Evolutionary conservation across 2,113 vertebrate genomes (phyloP).

Genomic region (Aegithalos caudatus): DNA sequence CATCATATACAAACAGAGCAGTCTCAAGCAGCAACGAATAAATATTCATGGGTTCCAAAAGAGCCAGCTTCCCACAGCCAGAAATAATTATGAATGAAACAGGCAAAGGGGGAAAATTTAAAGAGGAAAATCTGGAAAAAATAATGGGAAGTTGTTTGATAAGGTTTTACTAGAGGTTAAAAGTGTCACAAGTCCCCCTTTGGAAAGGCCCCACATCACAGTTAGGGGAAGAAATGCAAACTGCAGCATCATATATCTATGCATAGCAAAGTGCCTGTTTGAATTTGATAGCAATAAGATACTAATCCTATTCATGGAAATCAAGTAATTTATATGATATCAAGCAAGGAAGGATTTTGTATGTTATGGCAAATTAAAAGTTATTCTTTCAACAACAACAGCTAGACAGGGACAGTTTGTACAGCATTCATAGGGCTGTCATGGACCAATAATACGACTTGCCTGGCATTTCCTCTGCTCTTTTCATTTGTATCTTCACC

Average conservation of each 20-base stretch:
- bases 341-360: background rate
- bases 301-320: background rate
- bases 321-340: background rate
- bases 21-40: background rate
- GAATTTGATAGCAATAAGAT: background rate
- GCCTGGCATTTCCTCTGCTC: background rate
- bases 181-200: background rate
- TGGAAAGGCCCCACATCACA: background rate
- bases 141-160: background rate
- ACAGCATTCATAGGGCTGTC: background rate
- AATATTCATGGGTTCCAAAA: conserved; percentile 15
- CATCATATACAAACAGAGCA: background rate
- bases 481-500: background rate
- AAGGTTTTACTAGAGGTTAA: background rate
- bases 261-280: background rate
- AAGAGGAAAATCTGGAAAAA: conserved; percentile 38
- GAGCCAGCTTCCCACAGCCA: background rate
- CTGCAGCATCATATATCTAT: background rate
- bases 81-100: conserved; percentile 18
- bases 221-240: background rate
- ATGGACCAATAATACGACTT: background rate
- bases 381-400: background rate
- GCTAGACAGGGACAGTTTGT: background rate
- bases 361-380: background rate
- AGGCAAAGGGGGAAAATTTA: background rate